Evolutionary conservation across 2,888 invertebrate species (phyloP), one percentile per base, ranked within the genome.

Genomic region (Ellobium chinense): DNA sequence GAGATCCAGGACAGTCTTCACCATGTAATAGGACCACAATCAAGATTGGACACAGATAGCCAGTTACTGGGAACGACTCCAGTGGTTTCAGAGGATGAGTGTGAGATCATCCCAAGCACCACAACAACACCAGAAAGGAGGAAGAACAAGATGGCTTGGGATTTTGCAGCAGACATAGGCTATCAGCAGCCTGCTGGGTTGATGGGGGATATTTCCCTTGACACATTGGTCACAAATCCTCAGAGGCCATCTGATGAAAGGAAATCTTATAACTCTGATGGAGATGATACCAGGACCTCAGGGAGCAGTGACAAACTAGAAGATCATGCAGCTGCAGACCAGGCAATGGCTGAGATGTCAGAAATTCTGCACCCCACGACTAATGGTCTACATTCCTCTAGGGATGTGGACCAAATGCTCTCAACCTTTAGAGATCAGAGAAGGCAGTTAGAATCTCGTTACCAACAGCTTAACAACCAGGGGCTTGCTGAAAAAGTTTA

Each of bases 1-100:
- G 91, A 91, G 76, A 91, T 92, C 37, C 89, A 91, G 81, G 86
- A 87, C 66, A 88, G 87, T 80, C 84, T 91, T 31, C 65, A 83
- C 29, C 73, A 60, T 24, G 58, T 74, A 37, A 60, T 74, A n/a
- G 76, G 72, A 37, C 75, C 72, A 90, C 81, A 90, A 90, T 31
- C 89, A 89, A 82, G 85, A 86, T 73, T 87, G 87, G 74, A 81
- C 89, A 34, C 76, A 75, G 73, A 90, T 90, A 75, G 84, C 90
- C 24, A 88, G 90, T 77, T 89, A 90, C 77, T 90, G 90, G 36
- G 88, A 90, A 82, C 85, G 86, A 74, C 87, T 86, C 80, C 83
- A 90, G 31, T 66, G 70, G 46, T 74, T 70, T 70, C 77, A 63
- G 81, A 81, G 21, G 81, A 65, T 78, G 85, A 82, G 0, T 69